Conservation (phyloP, 2,888 invertebrate genomes). For the Eupithecia subumbrata region DNA sequence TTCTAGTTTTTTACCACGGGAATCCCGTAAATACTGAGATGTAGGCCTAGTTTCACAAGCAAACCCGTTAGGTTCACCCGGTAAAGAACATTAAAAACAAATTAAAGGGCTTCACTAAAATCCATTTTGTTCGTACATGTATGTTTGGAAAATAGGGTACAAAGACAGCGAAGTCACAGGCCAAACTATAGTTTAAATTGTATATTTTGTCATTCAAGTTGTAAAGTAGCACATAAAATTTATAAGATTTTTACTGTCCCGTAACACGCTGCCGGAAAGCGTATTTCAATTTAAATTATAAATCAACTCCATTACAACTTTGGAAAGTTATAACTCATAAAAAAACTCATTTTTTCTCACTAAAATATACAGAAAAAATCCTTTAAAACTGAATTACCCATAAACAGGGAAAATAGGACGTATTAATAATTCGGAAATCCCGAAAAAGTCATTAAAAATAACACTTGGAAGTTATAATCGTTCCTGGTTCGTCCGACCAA, state of each 20-base stretch:
- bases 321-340: constrained; percentile 15
- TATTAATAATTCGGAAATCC: constrained; percentile 69
- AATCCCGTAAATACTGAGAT: too few species aligned
- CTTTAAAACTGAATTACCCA: constrained; percentile 49
- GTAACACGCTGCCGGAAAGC: neutral
- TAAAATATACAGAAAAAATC: constrained; percentile 27
- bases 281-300: constrained; percentile 17
- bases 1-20: too few species aligned
- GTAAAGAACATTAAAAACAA: too few species aligned
- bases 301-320: constrained; percentile 23
- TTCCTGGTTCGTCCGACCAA: constrained; percentile 63
- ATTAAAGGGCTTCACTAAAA: neutral
- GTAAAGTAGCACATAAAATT: neutral
- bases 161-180: neutral
- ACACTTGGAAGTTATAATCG: constrained; percentile 78
- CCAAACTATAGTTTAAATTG: neutral
- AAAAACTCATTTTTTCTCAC: constrained; percentile 19
- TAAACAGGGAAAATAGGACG: constrained; percentile 56
- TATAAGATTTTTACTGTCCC: neutral
- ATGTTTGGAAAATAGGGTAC: neutral
- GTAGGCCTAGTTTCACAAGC: too few species aligned
- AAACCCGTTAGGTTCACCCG: too few species aligned
- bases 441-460: constrained; percentile 79
- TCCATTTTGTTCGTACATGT: neutral
- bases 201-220: neutral